These are phyloP conservation scores for Rallus limicola DNA, from an alignment of 2,113 vertebrate species.

Conservation along the genomic window DNA sequence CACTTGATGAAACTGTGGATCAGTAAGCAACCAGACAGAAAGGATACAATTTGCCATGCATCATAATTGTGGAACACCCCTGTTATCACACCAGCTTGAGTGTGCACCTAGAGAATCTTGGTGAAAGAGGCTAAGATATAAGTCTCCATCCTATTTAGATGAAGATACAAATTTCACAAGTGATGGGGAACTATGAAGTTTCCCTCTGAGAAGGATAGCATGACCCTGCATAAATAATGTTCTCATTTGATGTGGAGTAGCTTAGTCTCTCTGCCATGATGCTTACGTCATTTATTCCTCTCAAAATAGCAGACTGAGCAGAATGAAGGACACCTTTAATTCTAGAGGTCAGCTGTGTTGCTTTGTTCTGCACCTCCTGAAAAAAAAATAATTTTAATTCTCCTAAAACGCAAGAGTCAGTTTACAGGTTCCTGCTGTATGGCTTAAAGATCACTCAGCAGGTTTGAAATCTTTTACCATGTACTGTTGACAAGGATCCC, in stretches of 20 bases:
- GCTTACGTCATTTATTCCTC: not conserved
- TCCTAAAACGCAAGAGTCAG: not conserved
- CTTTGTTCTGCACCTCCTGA: not conserved
- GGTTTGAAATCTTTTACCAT: not conserved
- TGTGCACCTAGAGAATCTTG: not conserved
- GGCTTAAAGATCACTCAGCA: not conserved
- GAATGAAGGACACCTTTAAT: not conserved
- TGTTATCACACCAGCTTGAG: not conserved
- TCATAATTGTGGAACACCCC: rapidly evolving
- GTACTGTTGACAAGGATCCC: not conserved
- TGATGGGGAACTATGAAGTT: not conserved
- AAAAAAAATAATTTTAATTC: not conserved
- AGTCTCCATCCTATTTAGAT: not conserved
- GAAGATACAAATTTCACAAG: not conserved
- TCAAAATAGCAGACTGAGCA: not conserved
- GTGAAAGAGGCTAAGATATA: not conserved
- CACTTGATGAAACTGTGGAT: not conserved
- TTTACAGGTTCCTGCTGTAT: not conserved
- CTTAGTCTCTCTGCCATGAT: not conserved
- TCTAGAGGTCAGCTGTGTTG: not conserved
- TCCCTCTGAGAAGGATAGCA: not conserved
- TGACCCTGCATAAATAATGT: not conserved
- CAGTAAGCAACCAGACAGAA: not conserved
- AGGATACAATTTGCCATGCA: not conserved
- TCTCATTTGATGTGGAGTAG: not conserved